These are phyloP conservation scores for Drosophila orosa DNA, from an alignment of 1,140 invertebrate genomes.

Conservation along the genomic window DNA sequence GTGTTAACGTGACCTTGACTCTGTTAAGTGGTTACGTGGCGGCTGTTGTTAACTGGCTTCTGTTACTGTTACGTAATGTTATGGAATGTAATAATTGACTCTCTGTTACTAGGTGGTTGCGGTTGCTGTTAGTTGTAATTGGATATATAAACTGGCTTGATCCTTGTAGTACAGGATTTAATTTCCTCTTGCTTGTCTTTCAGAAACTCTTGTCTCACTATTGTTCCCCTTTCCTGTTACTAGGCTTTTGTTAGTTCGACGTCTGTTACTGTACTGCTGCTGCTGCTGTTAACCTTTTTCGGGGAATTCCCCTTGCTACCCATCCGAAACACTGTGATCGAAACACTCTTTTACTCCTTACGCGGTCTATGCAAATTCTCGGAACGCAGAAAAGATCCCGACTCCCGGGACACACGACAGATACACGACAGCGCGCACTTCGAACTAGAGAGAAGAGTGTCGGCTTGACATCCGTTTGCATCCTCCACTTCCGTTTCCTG, in stretches of 20 bases:
- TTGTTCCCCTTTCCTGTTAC: background rate
- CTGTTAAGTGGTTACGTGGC: constrained; percentile 10
- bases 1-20: constrained; percentile 13
- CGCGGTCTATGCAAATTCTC: constrained; percentile 66
- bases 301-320: constrained; percentile 19
- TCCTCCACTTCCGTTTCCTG: constrained; percentile 23
- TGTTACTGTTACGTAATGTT: constrained; percentile 9
- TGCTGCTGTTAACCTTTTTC: constrained; percentile 7
- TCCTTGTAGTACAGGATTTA: background rate
- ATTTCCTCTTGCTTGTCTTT: background rate
- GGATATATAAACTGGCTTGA: constrained; percentile 1
- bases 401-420: constrained; percentile 36
- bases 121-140: constrained; percentile 15
- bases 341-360: constrained; percentile 20
- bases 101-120: constrained; percentile 10
- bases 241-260: constrained; percentile 19
- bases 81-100: constrained; percentile 22
- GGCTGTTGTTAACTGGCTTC: constrained; percentile 16
- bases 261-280: constrained; percentile 22
- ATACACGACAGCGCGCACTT: constrained; percentile 30
- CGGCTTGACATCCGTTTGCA: constrained; percentile 24
- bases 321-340: constrained; percentile 74
- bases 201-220: background rate
- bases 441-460: constrained; percentile 71
- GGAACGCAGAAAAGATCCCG: constrained; percentile 12